Evolutionary conservation across 2,888 invertebrate genomes (phyloP), one percentile per base, ranked within the genome.

Genomic region (Eucera pruinosa): DNA sequence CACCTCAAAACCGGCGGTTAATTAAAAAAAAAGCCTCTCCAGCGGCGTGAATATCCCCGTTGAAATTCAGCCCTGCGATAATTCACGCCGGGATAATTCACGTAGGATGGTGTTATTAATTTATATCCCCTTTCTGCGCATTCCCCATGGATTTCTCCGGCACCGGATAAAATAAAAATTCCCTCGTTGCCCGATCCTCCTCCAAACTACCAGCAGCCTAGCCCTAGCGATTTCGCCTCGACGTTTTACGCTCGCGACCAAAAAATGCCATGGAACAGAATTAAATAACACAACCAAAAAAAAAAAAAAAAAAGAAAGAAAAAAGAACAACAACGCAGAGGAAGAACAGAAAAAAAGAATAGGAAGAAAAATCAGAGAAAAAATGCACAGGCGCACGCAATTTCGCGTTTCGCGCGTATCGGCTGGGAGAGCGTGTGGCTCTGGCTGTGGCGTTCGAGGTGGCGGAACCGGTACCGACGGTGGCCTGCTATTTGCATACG

Each of bases 401-500:
- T 76, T 82, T 62, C 62, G 66, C 65, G 70, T 43, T 65, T 41
- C 77, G 65, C 58, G 70, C 39, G 45, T 80, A 82, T 83, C 77
- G 77, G 74, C 66, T 36, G 74, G 45, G 58, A 45, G 66, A 3
- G 23, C 11, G 36, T 58, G 74, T 72, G 69, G n/a, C 55, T 69
- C 71, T 71, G 61, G 73, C 45, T 66, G 69, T 67, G 68, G 58
- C 55, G 55, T 57, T 65, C 66, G 52, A 73, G 84, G 76, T 80
- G 84, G 73, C 65, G 80, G 57, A 70, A 76, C 72, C 62, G 78
- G 80, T 68, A 57, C 76, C 69, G 78, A 45, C 68, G 83, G 75
- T 82, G 85, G 88, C 87, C 86, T 80, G 69, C 81, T 89, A 91
- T 91, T 91, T 91, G 89, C 91, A 91, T 91, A 91, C 85, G 90